phyloP scores from a whole-genome alignment of 2,797 vertebrate genomes.

The Halcyon chelicuti region DNA sequence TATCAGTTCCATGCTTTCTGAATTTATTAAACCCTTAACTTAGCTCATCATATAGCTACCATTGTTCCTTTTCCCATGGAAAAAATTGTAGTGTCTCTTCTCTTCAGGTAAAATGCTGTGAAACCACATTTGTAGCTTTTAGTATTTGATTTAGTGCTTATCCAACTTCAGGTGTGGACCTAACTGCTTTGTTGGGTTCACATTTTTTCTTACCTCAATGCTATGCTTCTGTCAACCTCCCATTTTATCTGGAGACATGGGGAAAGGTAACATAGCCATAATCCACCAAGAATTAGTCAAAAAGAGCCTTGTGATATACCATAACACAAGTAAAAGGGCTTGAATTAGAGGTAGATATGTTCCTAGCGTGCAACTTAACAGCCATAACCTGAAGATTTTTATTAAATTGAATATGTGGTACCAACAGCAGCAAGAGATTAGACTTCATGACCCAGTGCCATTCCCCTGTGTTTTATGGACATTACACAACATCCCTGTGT shows the following conservation, averaged over 20 bases:
- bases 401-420: neutral
- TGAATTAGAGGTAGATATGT: neutral
- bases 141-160: neutral
- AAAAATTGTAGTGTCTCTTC: neutral
- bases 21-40: conserved; percentile 49
- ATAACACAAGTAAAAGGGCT: neutral
- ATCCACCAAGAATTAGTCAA: neutral
- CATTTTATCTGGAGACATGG: neutral
- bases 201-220: neutral
- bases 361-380: neutral
- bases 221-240: neutral
- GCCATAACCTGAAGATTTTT: neutral
- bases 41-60: neutral
- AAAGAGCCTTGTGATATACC: neutral
- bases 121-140: neutral
- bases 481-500: neutral
- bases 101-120: neutral
- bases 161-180: neutral
- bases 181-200: neutral
- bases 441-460: neutral
- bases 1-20: conserved; percentile 15
- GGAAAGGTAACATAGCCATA: neutral
- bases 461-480: neutral
- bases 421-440: neutral
- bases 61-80: neutral